phyloP scores from a whole-genome alignment of 2,797 vertebrate species.

The Passerculus sandwichensis region DNA sequence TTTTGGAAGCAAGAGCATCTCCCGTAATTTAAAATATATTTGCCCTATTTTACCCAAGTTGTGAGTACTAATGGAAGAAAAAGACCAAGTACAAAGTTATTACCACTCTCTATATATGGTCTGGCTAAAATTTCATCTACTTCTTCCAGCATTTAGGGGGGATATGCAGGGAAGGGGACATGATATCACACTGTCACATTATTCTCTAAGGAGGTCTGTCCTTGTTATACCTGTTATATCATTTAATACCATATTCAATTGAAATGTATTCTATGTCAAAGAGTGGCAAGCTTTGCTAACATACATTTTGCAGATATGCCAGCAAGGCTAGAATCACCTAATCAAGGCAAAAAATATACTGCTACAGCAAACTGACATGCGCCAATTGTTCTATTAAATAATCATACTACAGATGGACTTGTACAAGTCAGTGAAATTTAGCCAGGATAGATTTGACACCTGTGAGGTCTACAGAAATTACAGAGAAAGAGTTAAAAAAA shows the following conservation, averaged over 20 bases:
- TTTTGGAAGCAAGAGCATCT: not conserved
- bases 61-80: not conserved
- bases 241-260: not conserved
- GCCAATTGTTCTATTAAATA: not conserved
- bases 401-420: not conserved
- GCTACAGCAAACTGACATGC: not conserved
- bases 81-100: not conserved
- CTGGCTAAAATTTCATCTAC: not conserved
- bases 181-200: not conserved
- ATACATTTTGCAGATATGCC: not conserved
- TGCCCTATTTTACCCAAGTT: not conserved
- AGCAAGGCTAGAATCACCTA: not conserved
- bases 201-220: not conserved
- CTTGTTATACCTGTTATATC: not conserved
- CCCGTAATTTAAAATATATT: not conserved
- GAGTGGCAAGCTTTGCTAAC: not conserved
- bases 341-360: not conserved
- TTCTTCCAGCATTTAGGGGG: not conserved
- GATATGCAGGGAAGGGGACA: not conserved
- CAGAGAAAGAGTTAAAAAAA: not conserved
- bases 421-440: not conserved
- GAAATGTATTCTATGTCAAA: not conserved
- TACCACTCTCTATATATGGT: rapidly evolving
- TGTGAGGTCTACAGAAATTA: not conserved
- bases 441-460: not conserved